phyloP scores from a whole-genome alignment of 2,113 vertebrate genomes.

The Siniperca chuatsi region DNA sequence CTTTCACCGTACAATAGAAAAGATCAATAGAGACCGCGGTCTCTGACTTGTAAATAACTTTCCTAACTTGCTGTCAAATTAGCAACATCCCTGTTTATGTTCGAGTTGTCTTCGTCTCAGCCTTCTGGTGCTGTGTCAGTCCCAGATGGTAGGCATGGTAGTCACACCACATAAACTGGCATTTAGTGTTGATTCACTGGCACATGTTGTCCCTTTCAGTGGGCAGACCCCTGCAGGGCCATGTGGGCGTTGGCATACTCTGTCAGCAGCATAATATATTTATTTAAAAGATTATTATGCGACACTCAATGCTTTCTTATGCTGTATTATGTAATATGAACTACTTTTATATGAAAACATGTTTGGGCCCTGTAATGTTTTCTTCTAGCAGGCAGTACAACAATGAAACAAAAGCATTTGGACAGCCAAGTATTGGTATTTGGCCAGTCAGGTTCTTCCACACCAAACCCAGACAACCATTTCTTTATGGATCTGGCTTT shows the following conservation, averaged over 20 bases:
- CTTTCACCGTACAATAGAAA: conserved; percentile 22
- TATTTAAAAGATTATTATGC: background rate
- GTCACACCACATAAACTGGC: conserved; percentile 73
- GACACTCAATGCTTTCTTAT: background rate
- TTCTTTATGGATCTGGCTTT: background rate
- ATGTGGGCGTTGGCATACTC: conserved; percentile 38
- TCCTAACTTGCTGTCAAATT: conserved; percentile 75
- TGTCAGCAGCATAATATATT: conserved; percentile 21
- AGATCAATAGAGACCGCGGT: conserved; percentile 60
- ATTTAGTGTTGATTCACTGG: conserved; percentile 71
- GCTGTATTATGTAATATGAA: background rate
- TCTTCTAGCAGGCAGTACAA: background rate
- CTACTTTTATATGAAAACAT: background rate
- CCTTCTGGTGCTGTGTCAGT: conserved; percentile 73
- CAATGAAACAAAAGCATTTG: background rate
- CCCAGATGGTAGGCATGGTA: conserved; percentile 77
- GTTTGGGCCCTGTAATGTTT: background rate
- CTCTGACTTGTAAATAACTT: conserved; percentile 75
- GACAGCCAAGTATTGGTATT: background rate
- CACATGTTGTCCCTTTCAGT: conserved; percentile 58
- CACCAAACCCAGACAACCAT: background rate
- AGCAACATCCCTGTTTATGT: conserved; percentile 66
- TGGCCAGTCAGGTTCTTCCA: background rate
- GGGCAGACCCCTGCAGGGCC: conserved; percentile 50
- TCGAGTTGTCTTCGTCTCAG: conserved; percentile 56